Evolutionary conservation across 2,113 vertebrate genomes (phyloP).

Genomic region (Lontra canadensis): DNA sequence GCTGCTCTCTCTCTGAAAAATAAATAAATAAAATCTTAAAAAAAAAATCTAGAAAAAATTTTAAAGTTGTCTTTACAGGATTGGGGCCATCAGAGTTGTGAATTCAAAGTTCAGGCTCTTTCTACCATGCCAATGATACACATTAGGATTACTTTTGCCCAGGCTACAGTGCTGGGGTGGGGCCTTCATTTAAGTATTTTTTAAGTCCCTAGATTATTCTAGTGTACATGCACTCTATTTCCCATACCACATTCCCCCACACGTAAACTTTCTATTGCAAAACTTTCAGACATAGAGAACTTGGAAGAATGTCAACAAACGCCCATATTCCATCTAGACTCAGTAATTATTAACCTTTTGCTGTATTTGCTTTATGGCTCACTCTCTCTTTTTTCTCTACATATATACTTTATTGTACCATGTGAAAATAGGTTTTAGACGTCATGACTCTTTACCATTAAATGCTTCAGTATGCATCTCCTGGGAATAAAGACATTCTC

Average conservation of each 20-base stretch:
- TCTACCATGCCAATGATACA: background rate
- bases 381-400: background rate
- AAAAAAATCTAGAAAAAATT: background rate
- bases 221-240: background rate
- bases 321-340: background rate
- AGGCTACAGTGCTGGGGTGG: background rate
- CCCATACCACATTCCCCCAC: background rate
- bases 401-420: background rate
- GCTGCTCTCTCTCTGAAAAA: too few species aligned
- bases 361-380: background rate
- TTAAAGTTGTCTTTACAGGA: constrained; percentile 14
- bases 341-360: constrained; percentile 15
- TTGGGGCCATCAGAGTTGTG: background rate
- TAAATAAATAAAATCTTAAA: too few species aligned
- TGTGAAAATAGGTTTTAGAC: background rate
- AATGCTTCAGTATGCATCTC: background rate
- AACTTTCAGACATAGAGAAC: background rate
- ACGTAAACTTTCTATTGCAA: background rate
- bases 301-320: background rate
- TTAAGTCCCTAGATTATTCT: background rate
- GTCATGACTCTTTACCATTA: background rate
- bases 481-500: constrained; percentile 4
- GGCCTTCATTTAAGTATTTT: background rate
- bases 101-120: background rate
- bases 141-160: background rate